Conservation (phyloP, 2,113 vertebrate species). For the Aix galericulata region DNA sequence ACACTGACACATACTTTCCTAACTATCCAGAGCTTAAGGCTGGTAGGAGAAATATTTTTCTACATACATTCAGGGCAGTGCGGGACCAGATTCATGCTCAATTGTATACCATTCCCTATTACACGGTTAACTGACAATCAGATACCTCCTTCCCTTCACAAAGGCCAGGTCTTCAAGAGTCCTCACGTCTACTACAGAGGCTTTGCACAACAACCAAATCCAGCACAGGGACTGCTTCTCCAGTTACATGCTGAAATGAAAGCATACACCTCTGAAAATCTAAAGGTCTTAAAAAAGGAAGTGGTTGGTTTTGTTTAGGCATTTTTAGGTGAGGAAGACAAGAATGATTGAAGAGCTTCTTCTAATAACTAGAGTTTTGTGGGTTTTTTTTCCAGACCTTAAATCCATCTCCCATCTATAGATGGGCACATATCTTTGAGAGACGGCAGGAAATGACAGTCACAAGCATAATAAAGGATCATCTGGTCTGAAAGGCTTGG, state of each 20-base stretch:
- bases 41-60: neutral
- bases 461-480: neutral
- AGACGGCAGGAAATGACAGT: neutral
- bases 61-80: accelerated
- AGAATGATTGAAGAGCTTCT: neutral
- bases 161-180: neutral
- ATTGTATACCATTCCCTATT: accelerated
- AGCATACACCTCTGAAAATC: neutral
- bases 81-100: neutral
- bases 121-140: neutral
- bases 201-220: neutral
- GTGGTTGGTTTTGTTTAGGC: neutral
- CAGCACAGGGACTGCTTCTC: neutral
- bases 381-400: neutral
- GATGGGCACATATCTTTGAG: neutral
- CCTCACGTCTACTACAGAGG: neutral
- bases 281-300: neutral
- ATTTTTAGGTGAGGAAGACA: neutral
- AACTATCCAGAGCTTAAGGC: neutral
- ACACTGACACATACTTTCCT: neutral
- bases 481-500: neutral
- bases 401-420: neutral
- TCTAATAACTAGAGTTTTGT: neutral
- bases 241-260: neutral
- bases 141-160: neutral